Percentiles rank a stretch among this genome's conserved stretches.
Conservation (phyloP, 2,113 vertebrate species). For the Seriola aureovittata region DNA sequence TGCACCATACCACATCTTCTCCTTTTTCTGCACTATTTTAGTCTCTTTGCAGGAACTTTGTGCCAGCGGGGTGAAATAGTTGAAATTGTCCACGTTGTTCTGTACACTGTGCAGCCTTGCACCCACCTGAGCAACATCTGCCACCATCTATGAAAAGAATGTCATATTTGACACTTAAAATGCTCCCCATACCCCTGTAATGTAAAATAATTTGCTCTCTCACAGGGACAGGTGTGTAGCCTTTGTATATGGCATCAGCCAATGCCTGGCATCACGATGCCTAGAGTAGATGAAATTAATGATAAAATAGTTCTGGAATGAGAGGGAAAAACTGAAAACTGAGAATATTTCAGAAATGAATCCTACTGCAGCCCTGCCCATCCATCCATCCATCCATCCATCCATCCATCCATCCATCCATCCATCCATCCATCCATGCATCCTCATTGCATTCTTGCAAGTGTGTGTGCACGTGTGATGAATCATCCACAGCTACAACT, state of each 20-base stretch:
- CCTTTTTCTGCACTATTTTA: constrained; percentile 17
- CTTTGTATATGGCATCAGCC: not conserved
- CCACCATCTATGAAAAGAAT: not conserved
- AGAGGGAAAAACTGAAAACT: not conserved
- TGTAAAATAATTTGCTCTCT: constrained; percentile 13
- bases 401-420: not conserved
- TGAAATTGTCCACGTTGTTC: constrained; percentile 38
- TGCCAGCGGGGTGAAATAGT: constrained; percentile 21
- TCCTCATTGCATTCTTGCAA: not conserved
- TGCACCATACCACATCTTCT: not conserved
- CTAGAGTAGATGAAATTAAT: not conserved
- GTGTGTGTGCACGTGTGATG: constrained; percentile 7
- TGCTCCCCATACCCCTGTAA: not conserved
- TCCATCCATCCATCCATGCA: not conserved
- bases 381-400: not conserved
- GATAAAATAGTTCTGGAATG: not conserved
- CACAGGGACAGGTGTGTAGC: constrained; percentile 3
- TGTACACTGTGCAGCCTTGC: constrained; percentile 19
- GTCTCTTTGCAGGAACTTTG: constrained; percentile 10
- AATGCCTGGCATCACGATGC: constrained; percentile 16
- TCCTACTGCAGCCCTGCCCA: not conserved
- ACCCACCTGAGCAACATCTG: constrained; percentile 41
- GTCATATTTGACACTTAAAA: constrained; percentile 34
- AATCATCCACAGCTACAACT: constrained; percentile 30
- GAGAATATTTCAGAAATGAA: constrained; percentile 10